These are phyloP conservation scores for Tetropium fuscum DNA, from an alignment of 2,888 invertebrate genomes.

Conservation along the genomic window DNA sequence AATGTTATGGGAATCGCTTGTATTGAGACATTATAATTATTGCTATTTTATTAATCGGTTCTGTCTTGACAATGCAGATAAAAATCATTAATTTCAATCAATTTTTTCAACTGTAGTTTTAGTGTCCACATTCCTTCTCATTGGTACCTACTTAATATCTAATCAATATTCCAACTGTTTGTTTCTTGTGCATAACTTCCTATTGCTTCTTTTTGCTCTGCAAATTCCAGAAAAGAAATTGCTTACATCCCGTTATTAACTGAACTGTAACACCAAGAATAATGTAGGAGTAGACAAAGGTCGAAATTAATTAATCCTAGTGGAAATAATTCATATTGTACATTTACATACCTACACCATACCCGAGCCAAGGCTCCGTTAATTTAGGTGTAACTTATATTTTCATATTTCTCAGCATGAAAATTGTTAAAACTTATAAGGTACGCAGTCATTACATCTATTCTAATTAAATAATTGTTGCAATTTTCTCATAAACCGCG, in stretches of 20 bases:
- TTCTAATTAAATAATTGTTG: neutral
- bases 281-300: conserved; percentile 8
- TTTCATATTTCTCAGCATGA: neutral
- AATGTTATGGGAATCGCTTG: too few relatives aligned
- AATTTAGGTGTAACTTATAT: neutral
- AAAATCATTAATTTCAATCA: too few relatives aligned
- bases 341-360: conserved; percentile 3
- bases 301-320: conserved; percentile 2
- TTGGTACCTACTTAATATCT: too few relatives aligned
- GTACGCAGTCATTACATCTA: neutral
- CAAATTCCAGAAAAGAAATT: conserved; percentile 19
- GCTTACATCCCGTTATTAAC: conserved; percentile 24
- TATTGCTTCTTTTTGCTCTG: neutral
- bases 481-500: conserved; percentile 4
- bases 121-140: too few relatives aligned
- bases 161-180: too few relatives aligned
- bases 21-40: too few relatives aligned
- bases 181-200: too few relatives aligned
- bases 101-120: too few relatives aligned
- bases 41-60: too few relatives aligned
- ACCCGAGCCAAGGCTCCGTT: conserved; percentile 5
- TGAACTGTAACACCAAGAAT: conserved; percentile 6
- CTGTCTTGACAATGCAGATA: too few relatives aligned
- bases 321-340: conserved; percentile 13
- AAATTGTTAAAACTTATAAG: conserved; percentile 11